phyloP scores from a whole-genome alignment of 1,140 invertebrate genomes.

The Paraescarpia echinospica region DNA sequence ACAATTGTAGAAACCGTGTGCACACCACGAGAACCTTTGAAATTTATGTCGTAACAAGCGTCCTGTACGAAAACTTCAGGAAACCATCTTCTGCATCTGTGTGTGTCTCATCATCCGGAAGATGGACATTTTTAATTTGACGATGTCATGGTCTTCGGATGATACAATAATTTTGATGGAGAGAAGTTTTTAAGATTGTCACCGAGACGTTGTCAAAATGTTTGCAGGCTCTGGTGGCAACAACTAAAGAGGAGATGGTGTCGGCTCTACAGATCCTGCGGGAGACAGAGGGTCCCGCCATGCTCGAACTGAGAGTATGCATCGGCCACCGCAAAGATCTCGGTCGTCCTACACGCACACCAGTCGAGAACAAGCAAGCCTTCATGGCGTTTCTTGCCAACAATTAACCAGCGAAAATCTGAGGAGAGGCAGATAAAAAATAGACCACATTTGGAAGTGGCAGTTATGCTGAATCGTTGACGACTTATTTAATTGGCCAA shows the following conservation, averaged over 20 bases:
- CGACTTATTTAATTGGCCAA: background rate
- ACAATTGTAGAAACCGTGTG: no score
- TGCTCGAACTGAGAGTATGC: constrained; percentile 57
- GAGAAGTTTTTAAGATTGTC: no score
- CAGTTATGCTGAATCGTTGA: background rate
- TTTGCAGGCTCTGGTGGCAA: constrained; percentile 47
- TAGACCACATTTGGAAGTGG: background rate
- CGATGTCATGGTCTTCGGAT: no score
- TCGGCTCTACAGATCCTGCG: constrained; percentile 41
- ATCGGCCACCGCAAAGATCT: constrained; percentile 56
- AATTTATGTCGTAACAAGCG: no score
- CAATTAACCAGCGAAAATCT: constrained; percentile 11
- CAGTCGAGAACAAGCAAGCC: constrained; percentile 59
- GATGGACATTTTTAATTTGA: no score
- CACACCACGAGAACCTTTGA: no score
- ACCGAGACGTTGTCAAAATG: background rate
- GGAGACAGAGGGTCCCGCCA: constrained; percentile 50
- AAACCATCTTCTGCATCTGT: no score
- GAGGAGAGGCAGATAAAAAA: background rate
- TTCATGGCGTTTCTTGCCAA: constrained; percentile 60
- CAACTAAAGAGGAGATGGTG: constrained; percentile 50
- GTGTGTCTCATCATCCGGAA: no score
- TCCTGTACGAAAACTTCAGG: no score
- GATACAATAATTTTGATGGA: no score
- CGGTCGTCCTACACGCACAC: constrained; percentile 58